Conservation (phyloP, 2,113 vertebrate genomes). For the Hippocampus comes region DNA sequence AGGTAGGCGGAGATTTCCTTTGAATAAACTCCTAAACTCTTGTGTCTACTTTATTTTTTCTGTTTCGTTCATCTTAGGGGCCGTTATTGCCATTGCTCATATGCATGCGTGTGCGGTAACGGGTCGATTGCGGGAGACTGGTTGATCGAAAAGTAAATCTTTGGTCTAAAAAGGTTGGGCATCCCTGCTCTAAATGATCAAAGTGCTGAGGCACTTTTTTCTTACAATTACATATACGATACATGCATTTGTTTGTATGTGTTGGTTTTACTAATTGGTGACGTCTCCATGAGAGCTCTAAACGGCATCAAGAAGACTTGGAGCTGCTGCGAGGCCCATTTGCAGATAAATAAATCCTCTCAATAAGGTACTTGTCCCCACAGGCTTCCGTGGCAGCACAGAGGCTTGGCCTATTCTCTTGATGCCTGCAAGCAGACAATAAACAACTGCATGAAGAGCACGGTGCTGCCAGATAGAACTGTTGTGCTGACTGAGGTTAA, state of each 20-base stretch:
- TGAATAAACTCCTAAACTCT: too few species aligned
- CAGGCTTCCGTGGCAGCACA: slow-evolving; percentile 26
- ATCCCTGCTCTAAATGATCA: too few species aligned
- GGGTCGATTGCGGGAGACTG: too few species aligned
- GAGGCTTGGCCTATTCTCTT: slow-evolving; percentile 41
- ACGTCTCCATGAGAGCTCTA: slow-evolving; percentile 2
- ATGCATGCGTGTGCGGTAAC: too few species aligned
- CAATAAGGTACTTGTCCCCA: slow-evolving; percentile 29
- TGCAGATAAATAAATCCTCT: slow-evolving; percentile 12
- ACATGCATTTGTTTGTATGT: neutral
- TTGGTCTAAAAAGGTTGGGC: too few species aligned
- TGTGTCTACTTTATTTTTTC: too few species aligned
- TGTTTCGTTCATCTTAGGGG: too few species aligned
- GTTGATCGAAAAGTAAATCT: too few species aligned
- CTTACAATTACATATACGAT: too few species aligned
- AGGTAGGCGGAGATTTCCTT: too few species aligned
- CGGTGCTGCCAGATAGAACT: slow-evolving; percentile 24
- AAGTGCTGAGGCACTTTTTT: neutral
- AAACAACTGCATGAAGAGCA: slow-evolving; percentile 31
- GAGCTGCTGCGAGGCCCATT: slow-evolving; percentile 19
- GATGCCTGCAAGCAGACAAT: slow-evolving; percentile 44
- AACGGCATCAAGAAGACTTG: slow-evolving; percentile 23
- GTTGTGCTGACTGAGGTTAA: slow-evolving; percentile 22
- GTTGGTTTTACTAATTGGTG: neutral
- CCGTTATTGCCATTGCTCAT: too few species aligned